Conservation (phyloP, 2,888 invertebrate genomes). For the Artemia sinica region DNA sequence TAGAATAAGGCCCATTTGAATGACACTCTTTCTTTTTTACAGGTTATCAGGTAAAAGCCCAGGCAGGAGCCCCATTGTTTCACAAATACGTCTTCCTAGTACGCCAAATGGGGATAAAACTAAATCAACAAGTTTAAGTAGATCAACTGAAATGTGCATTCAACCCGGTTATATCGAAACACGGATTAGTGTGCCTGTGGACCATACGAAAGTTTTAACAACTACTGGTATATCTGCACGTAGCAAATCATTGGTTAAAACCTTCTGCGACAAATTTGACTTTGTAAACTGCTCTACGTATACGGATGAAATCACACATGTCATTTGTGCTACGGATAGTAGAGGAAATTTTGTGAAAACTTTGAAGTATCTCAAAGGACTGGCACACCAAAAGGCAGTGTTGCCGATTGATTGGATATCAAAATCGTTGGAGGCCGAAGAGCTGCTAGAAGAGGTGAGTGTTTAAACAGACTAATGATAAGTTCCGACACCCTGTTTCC, state of each 20-base stretch:
- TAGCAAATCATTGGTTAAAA: background rate
- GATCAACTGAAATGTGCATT: too few species aligned
- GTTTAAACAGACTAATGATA: background rate
- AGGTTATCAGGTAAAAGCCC: too few species aligned
- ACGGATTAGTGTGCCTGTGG: too few species aligned
- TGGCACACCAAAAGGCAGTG: background rate
- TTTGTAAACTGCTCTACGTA: background rate
- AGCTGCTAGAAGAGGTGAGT: background rate
- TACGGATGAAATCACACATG: background rate
- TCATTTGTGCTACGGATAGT: background rate
- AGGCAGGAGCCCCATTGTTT: background rate
- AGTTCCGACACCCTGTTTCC: too few species aligned
- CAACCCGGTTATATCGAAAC: too few species aligned
- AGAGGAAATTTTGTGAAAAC: background rate
- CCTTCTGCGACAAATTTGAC: constrained; percentile 4
- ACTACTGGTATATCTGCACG: background rate
- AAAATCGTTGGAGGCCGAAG: background rate
- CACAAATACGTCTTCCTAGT: background rate
- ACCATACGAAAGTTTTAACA: background rate
- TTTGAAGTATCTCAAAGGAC: constrained; percentile 2
- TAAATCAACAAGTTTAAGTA: background rate
- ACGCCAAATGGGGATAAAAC: background rate
- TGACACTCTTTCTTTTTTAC: too few species aligned
- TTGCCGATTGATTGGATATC: background rate
- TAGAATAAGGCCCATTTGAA: too few species aligned